A percentile compares a stretch with the other conserved stretches of the same genome.
phyloP scores from a whole-genome alignment of 2,113 vertebrate genomes.

The Rhynchomys soricoides region DNA sequence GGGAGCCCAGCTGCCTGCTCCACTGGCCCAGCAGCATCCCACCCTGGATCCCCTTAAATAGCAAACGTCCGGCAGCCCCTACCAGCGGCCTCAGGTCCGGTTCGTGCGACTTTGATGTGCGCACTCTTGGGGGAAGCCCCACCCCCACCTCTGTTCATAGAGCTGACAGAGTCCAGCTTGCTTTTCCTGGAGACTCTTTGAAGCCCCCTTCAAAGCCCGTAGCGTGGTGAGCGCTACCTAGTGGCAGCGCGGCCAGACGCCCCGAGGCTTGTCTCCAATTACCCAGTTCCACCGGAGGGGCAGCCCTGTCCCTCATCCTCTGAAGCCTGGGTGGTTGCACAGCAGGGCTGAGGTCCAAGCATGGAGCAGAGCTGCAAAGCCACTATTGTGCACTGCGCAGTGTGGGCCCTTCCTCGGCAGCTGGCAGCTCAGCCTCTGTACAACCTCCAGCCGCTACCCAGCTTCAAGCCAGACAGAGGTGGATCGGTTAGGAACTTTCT shows the following conservation, averaged over 20 bases:
- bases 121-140: not conserved
- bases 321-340: fast-evolving
- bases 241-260: not conserved
- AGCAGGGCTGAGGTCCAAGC: not conserved
- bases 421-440: not conserved
- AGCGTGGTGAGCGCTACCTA: not conserved
- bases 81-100: not conserved
- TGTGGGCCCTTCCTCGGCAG: not conserved
- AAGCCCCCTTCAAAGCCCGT: slow-evolving; percentile 51
- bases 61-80: not conserved
- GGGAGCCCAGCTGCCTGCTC: not conserved
- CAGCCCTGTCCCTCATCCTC: not conserved
- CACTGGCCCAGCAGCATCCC: fast-evolving
- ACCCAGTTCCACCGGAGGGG: fast-evolving
- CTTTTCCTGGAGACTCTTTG: not conserved
- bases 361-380: not conserved
- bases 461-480: not conserved
- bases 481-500: not conserved
- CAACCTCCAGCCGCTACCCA: not conserved
- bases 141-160: not conserved
- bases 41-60: not conserved
- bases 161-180: not conserved
- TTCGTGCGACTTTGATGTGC: not conserved
- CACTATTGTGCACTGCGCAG: not conserved
- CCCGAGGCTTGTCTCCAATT: not conserved